Evolutionary conservation across 2,888 invertebrate genomes (phyloP).

Genomic region (Lepas anatifera): DNA sequence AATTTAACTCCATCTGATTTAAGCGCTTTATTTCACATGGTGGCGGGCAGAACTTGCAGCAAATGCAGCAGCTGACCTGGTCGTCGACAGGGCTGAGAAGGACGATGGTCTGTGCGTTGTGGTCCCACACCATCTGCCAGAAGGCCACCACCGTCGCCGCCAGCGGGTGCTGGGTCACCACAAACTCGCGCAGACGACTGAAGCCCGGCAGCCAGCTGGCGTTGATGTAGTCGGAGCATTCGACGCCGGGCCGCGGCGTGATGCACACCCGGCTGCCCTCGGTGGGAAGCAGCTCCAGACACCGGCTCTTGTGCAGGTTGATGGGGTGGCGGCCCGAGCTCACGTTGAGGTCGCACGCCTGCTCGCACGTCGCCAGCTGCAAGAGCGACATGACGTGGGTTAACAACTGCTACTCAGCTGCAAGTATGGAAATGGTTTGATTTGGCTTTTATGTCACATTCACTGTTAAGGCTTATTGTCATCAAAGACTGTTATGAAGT

Average conservation of each 20-base stretch:
- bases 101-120: conserved; percentile 76
- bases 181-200: conserved; percentile 75
- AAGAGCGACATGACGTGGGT: conserved; percentile 17
- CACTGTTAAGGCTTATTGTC: too few relatives aligned
- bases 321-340: conserved; percentile 72
- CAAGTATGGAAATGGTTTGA: too few relatives aligned
- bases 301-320: conserved; percentile 77
- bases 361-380: conserved; percentile 57
- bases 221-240: conserved; percentile 85
- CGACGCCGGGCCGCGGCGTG: conserved; percentile 82
- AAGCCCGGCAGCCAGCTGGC: conserved; percentile 78
- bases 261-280: conserved; percentile 80
- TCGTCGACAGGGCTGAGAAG: conserved; percentile 59
- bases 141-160: conserved; percentile 64
- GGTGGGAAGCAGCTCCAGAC: conserved; percentile 61
- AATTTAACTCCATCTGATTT: too few relatives aligned
- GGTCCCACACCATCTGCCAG: conserved; percentile 97
- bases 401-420: too few relatives aligned
- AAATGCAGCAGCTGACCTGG: too few relatives aligned
- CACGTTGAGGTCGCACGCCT: conserved; percentile 71
- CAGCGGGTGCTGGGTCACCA: conserved; percentile 87
- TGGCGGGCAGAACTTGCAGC: too few relatives aligned
- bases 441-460: too few relatives aligned
- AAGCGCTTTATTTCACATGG: too few relatives aligned
- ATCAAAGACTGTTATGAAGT: too few relatives aligned